Conservation (phyloP, 2,113 vertebrate species). For the Lampris megalopsis region DNA sequence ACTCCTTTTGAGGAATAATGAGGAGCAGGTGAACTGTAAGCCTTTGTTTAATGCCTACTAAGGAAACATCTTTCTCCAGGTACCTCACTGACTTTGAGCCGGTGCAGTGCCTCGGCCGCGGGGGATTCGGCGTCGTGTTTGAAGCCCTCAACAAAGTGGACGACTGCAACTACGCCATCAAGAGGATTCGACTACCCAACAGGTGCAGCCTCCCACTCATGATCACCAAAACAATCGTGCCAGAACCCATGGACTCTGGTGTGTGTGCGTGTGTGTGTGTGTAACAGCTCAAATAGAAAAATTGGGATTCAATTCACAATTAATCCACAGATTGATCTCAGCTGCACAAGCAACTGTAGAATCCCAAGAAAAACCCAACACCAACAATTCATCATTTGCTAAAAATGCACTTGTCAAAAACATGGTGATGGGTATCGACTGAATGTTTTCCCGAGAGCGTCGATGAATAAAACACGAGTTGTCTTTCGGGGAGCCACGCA, state of each 20-base stretch:
- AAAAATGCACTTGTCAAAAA: too few relatives aligned
- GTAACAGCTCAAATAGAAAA: too few relatives aligned
- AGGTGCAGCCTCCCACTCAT: slow-evolving; percentile 80
- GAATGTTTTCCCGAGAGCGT: too few relatives aligned
- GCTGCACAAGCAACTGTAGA: not conserved
- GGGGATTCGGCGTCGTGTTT: slow-evolving; percentile 98
- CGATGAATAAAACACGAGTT: too few relatives aligned
- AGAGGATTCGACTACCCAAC: slow-evolving; percentile 97
- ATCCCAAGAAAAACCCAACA: slow-evolving; percentile 7
- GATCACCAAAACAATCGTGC: not conserved
- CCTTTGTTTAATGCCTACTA: slow-evolving; percentile 18
- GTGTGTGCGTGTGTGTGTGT: slow-evolving; percentile 18
- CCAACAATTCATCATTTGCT: too few relatives aligned
- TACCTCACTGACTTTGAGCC: slow-evolving; percentile 98
- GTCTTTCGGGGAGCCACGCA: slow-evolving; percentile 4
- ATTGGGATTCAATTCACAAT: too few relatives aligned
- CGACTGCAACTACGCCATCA: slow-evolving; percentile 99
- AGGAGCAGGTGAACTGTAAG: accelerated
- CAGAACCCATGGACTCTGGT: slow-evolving; percentile 25
- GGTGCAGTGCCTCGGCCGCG: slow-evolving; percentile 95
- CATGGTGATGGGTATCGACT: too few relatives aligned
- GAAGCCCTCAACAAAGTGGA: slow-evolving; percentile 98
- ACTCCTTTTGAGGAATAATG: not conserved
- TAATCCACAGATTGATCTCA: not conserved
- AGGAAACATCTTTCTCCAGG: slow-evolving; percentile 73